These are phyloP conservation scores for Pelobates fuscus DNA, from an alignment of 2,113 vertebrate species.

Conservation along the genomic window DNA sequence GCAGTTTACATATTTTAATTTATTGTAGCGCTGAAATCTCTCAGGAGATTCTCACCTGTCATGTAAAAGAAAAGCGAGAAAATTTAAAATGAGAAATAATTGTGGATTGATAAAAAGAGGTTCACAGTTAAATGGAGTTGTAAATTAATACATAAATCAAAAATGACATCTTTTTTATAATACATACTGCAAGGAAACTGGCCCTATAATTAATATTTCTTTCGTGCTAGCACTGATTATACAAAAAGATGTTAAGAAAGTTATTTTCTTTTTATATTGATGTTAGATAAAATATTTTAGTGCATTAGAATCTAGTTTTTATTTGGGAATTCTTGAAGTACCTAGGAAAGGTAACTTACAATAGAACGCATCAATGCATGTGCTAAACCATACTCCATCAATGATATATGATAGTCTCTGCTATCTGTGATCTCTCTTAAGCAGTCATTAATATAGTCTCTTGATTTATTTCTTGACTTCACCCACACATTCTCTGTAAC, in stretches of 20 bases:
- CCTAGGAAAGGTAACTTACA: too few species aligned
- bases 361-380: too few species aligned
- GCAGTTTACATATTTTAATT: constrained; percentile 36
- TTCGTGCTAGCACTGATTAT: constrained; percentile 8
- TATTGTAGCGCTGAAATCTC: constrained; percentile 35
- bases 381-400: too few species aligned
- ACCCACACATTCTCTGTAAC: too few species aligned
- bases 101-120: constrained; percentile 45
- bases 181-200: constrained; percentile 30
- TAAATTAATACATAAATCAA: constrained; percentile 51
- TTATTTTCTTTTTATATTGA: background rate
- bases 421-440: too few species aligned
- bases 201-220: constrained; percentile 36
- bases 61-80: constrained; percentile 45
- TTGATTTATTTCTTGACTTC: too few species aligned
- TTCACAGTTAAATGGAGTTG: constrained; percentile 50
- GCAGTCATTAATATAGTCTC: too few species aligned
- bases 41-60: constrained; percentile 46
- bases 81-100: constrained; percentile 46
- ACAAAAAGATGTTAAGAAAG: too few species aligned
- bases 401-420: too few species aligned
- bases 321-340: too few species aligned
- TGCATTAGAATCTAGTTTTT: background rate
- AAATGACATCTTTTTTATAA: constrained; percentile 47
- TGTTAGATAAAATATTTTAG: background rate